Percentiles rank a stretch among this genome's conserved stretches.
Evolutionary conservation across 2,113 vertebrate species (phyloP).

Genomic region (Hypomesus transpacificus): DNA sequence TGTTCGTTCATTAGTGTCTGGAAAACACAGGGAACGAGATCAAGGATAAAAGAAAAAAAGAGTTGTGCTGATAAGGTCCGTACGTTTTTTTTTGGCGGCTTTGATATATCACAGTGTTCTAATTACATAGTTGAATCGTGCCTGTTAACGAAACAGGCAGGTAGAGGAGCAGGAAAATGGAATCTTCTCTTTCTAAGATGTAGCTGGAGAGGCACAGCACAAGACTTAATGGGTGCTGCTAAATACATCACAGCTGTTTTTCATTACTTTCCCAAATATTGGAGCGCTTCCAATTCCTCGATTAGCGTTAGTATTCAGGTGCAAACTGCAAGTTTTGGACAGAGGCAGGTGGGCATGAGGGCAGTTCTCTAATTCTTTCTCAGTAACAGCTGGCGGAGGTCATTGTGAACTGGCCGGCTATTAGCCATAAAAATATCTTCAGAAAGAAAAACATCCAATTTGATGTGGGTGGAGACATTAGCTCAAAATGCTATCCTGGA

Average conservation of each 20-base stretch:
- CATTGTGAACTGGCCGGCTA: not conserved
- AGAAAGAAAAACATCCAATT: too few species aligned
- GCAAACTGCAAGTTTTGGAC: not conserved
- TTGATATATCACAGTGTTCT: not conserved
- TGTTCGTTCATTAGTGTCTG: not conserved
- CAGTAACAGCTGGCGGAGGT: not conserved
- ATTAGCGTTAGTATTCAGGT: conserved; percentile 10
- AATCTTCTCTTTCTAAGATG: not conserved
- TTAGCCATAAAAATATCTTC: conserved; percentile 6
- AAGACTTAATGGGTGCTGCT: conserved; percentile 4
- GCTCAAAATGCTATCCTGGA: too few species aligned
- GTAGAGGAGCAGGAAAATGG: not conserved
- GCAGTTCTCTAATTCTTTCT: not conserved
- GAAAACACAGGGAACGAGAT: not conserved
- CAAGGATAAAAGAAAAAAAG: not conserved
- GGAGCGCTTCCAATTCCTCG: conserved; percentile 18
- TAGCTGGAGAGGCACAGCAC: not conserved
- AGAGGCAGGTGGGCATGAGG: not conserved
- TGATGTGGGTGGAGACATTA: too few species aligned
- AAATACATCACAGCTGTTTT: conserved; percentile 12
- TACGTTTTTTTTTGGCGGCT: not conserved
- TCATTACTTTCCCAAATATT: conserved; percentile 13
- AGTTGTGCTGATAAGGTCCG: not conserved
- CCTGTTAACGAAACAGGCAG: not conserved
- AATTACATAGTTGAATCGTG: not conserved